phyloP scores from a whole-genome alignment of 2,888 invertebrate species.

The Drosophila diplacantha region DNA sequence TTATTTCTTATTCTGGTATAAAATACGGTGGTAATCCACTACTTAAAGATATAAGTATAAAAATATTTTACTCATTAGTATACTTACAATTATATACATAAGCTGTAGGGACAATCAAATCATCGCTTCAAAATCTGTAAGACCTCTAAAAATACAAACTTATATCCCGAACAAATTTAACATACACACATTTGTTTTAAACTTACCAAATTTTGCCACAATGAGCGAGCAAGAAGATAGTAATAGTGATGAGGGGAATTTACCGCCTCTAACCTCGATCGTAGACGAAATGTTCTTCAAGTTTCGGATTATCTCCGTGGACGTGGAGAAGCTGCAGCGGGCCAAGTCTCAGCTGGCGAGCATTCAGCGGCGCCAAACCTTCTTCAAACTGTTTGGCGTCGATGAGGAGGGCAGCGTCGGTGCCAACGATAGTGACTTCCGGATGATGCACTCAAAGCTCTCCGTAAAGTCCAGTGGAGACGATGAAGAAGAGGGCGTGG shows the following conservation, averaged over 20 bases:
- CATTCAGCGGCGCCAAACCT: constrained; percentile 56
- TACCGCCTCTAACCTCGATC: constrained; percentile 22
- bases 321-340: constrained; percentile 56
- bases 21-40: no score
- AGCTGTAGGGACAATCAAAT: neutral
- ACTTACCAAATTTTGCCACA: constrained; percentile 1
- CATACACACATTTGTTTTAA: neutral
- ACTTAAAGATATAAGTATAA: no score
- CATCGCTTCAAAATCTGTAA: constrained; percentile 1
- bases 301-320: constrained; percentile 55
- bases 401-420: constrained; percentile 31
- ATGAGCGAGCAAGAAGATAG: constrained; percentile 8
- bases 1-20: neutral
- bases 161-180: neutral
- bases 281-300: constrained; percentile 51
- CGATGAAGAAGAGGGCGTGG: neutral
- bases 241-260: no score
- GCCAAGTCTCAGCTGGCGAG: constrained; percentile 58
- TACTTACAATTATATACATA: neutral
- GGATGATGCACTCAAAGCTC: constrained; percentile 22
- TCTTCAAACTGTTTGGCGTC: constrained; percentile 48
- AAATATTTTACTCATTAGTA: neutral
- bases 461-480: neutral
- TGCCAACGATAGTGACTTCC: constrained; percentile 24
- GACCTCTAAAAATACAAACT: neutral